Base-by-base conservation (phyloP, 2,113 vertebrate species). In the Asarcornis scutulata region DNA sequence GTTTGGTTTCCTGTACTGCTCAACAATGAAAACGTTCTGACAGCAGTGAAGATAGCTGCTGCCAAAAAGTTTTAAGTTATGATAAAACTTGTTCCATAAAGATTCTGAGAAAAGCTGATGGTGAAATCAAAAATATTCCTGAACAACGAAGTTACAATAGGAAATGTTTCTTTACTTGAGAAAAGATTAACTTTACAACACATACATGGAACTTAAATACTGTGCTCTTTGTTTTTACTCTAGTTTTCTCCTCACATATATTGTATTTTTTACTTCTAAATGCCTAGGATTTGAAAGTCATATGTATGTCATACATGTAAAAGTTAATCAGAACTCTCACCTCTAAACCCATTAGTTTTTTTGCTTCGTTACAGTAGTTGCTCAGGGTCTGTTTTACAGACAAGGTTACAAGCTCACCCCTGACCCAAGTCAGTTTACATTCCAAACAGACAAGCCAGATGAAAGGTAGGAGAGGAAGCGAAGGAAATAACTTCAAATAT, bases 371-470 rank as follows among this genome's bases (percentile, higher is more conserved):
- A 12, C 86, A 69, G 90, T 50, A 76, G 88, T 69, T 84, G 69
- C 67, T 72, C 15, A 2, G 44, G 58, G 22, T 42, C 71, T 79
- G 44, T 62, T 94, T 69, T 73, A 17, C 80, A 72, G 83, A 75
- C 79, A 67, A 50, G 72, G 72, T 86, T 78, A 92, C 82, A 85
- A 55, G 71, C 63, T 94, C 90, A 93, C 85, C 91, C 46, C 76
- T 96, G 88, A 88, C 92, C 90, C 69, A 34, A 34, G 71, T 22
- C 76, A 88, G 84, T 84, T 94, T 88, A 91, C 77, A 92, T 91
- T 96, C 83, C 92, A 96, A 95, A 92, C 62, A 94, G 88, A 90
- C 13, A 48, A 92, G 66, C 29, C 66, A 84, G 88, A 88, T 93
- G 60, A 92, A 95, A 91, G 79, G 69, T 68, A 53, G 73, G 69